A percentile compares a stretch with the other conserved stretches of the same genome.
Conservation (phyloP, 2,113 vertebrate species). For the Camelus dromedarius region DNA sequence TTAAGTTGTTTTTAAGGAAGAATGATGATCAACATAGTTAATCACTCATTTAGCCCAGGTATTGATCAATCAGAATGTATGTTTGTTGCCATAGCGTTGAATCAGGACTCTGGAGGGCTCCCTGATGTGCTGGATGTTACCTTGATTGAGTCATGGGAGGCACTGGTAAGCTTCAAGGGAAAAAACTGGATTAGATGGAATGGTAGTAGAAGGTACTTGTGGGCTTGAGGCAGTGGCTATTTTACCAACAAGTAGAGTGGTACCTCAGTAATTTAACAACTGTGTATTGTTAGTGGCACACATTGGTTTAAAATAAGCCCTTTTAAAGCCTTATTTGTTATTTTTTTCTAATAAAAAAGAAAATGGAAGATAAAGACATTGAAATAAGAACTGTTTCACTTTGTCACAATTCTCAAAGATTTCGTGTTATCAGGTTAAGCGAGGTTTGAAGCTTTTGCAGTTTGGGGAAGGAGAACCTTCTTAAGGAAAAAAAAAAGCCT, state of each 20-base stretch:
- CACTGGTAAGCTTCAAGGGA: neutral
- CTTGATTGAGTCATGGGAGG: neutral
- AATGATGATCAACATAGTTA: neutral
- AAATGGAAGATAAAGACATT: neutral
- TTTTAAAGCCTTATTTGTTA: neutral
- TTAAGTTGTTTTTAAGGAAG: slow-evolving; percentile 18
- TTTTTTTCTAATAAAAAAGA: slow-evolving; percentile 6
- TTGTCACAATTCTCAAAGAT: neutral
- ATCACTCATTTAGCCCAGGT: neutral
- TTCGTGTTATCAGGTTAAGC: neutral
- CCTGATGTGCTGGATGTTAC: neutral
- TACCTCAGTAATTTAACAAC: neutral
- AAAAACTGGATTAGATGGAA: too few species aligned
- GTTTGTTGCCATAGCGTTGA: neutral
- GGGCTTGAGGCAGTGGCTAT: neutral
- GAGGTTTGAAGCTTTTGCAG: neutral
- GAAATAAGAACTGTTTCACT: neutral
- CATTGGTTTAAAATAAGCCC: neutral
- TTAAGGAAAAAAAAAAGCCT: neutral
- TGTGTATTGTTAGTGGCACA: neutral
- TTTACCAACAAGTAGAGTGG: neutral
- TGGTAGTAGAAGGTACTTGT: too few species aligned
- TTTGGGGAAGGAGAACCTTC: neutral
- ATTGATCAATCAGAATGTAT: neutral
- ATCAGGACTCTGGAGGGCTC: neutral